These are phyloP conservation scores for Oreochromis grahami DNA, from an alignment of 2,797 vertebrate species.

Conservation along the genomic window DNA sequence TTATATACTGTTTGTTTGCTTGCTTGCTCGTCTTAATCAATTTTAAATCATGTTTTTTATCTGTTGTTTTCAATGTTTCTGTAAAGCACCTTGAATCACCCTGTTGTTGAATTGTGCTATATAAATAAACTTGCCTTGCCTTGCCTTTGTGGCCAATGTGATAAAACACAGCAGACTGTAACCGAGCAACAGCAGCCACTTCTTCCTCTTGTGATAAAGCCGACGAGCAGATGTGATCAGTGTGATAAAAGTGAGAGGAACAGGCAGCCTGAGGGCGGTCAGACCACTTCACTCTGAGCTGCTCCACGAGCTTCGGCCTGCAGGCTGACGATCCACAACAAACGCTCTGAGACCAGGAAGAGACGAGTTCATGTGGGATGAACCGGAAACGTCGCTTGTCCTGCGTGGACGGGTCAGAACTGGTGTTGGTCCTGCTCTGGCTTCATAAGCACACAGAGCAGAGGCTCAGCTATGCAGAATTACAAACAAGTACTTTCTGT, in stretches of 20 bases:
- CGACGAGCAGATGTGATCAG: not conserved
- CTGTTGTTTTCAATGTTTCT: too few relatives aligned
- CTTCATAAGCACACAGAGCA: not conserved
- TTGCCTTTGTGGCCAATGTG: not conserved
- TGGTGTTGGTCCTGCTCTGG: not conserved
- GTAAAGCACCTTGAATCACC: too few relatives aligned
- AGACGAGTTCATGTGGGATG: not conserved
- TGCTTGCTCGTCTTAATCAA: too few relatives aligned
- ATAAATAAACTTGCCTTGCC: too few relatives aligned
- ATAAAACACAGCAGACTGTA: not conserved
- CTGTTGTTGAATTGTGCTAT: too few relatives aligned
- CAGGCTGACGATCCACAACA: not conserved
- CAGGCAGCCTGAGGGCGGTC: not conserved
- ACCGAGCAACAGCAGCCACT: not conserved
- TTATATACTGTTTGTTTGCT: too few relatives aligned
- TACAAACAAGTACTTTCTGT: not conserved
- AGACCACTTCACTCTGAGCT: not conserved
- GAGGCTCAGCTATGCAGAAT: not conserved
- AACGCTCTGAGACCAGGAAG: not conserved
- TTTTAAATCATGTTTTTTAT: too few relatives aligned
- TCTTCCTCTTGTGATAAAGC: not conserved
- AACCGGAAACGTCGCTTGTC: too few relatives aligned
- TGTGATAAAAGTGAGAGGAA: not conserved
- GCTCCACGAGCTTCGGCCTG: not conserved
- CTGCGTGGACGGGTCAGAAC: not conserved